phyloP scores from a whole-genome alignment of 2,888 invertebrate genomes.

The Archips xylosteana region DNA sequence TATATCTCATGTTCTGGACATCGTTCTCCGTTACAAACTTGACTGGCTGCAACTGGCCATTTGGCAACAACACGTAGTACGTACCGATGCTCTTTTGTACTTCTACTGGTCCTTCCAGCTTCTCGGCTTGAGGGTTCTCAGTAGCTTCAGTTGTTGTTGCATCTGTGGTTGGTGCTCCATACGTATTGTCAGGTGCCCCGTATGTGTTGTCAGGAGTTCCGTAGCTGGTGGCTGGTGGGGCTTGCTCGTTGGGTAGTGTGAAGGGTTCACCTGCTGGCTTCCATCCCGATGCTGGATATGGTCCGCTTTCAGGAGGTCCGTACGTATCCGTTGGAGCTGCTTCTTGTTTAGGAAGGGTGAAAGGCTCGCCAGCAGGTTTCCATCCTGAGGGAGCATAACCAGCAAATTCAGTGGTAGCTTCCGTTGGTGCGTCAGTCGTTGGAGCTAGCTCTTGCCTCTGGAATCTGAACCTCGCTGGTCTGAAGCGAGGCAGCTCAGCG shows the following conservation, averaged over 20 bases:
- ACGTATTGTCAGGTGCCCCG: conserved; percentile 61
- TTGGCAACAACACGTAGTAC: conserved; percentile 88
- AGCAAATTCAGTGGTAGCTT: conserved; percentile 56
- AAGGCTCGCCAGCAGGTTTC: conserved; percentile 72
- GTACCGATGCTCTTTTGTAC: conserved; percentile 75
- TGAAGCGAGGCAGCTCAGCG: conserved; percentile 78
- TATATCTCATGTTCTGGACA: conserved; percentile 86
- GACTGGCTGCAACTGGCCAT: conserved; percentile 87
- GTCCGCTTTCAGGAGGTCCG: conserved; percentile 61
- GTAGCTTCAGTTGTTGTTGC: conserved; percentile 58
- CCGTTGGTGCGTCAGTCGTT: conserved; percentile 70
- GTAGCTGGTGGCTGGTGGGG: conserved; percentile 63
- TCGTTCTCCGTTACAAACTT: conserved; percentile 83
- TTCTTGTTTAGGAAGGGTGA: conserved; percentile 62
- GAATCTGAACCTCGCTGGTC: conserved; percentile 76
- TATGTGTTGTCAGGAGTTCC: conserved; percentile 67
- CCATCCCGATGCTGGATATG: conserved; percentile 78
- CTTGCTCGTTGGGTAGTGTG: conserved; percentile 66
- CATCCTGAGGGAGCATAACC: conserved; percentile 71
- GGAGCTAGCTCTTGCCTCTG: conserved; percentile 79
- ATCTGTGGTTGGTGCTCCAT: conserved; percentile 60
- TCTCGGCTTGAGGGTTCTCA: conserved; percentile 71
- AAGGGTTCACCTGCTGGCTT: conserved; percentile 73
- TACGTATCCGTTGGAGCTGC: conserved; percentile 58
- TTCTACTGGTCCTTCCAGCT: conserved; percentile 60